phyloP scores from a whole-genome alignment of 1,140 invertebrate species.

The Lineus longissimus region DNA sequence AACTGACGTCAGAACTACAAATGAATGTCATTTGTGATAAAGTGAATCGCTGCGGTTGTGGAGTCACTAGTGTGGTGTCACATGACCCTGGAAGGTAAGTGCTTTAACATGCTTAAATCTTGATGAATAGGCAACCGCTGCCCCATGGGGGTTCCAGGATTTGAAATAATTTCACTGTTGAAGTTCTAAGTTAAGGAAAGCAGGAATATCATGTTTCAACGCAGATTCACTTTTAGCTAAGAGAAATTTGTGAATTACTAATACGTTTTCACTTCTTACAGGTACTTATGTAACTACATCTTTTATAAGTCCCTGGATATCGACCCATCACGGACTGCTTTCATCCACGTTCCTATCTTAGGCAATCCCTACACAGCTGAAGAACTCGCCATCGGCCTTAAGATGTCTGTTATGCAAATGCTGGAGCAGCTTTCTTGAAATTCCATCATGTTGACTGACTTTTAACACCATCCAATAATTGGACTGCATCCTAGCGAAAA shows the following conservation, averaged over 20 bases:
- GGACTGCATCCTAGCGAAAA: too few relatives aligned
- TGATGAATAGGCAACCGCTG: too few relatives aligned
- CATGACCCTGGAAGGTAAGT: constrained; percentile 53
- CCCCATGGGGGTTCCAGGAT: too few relatives aligned
- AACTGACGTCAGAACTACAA: constrained; percentile 46
- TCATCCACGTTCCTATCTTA: constrained; percentile 58
- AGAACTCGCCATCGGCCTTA: constrained; percentile 40
- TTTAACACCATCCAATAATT: too few relatives aligned
- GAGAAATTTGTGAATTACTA: background rate
- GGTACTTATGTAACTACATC: constrained; percentile 59
- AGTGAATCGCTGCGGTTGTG: constrained; percentile 41
- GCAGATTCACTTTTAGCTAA: too few relatives aligned
- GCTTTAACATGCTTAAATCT: background rate
- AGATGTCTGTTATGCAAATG: constrained; percentile 38
- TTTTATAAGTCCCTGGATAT: constrained; percentile 56
- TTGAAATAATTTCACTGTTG: too few relatives aligned
- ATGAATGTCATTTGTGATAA: constrained; percentile 49
- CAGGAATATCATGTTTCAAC: too few relatives aligned
- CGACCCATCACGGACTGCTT: constrained; percentile 51
- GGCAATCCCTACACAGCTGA: constrained; percentile 43
- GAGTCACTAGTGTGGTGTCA: constrained; percentile 50
- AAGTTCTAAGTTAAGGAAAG: too few relatives aligned
- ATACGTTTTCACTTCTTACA: constrained; percentile 24
- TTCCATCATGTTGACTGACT: too few relatives aligned
- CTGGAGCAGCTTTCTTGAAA: constrained; percentile 28